Percentiles rank a stretch among this genome's conserved stretches.
phyloP scores from a whole-genome alignment of 2,888 invertebrate genomes.

The Blera fallax region DNA sequence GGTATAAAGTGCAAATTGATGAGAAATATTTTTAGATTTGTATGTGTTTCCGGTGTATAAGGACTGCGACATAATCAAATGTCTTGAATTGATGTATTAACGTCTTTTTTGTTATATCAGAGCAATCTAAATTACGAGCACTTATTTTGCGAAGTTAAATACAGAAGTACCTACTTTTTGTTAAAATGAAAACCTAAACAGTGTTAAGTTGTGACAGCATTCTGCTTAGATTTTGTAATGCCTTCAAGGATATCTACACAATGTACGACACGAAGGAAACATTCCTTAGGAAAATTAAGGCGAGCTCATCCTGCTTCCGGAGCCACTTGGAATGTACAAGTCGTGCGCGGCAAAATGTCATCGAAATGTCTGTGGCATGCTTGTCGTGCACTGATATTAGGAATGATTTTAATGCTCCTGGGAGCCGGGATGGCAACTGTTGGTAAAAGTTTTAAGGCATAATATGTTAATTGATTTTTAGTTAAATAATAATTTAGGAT shows the following conservation, averaged over 20 bases:
- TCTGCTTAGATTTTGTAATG: slow-evolving; percentile 74
- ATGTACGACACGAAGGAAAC: slow-evolving; percentile 80
- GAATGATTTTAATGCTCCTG: slow-evolving; percentile 92
- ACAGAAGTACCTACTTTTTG: not conserved
- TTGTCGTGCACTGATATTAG: slow-evolving; percentile 94
- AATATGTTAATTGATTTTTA: not conserved
- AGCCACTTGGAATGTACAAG: slow-evolving; percentile 93
- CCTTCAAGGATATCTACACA: slow-evolving; percentile 78
- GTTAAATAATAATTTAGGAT: slow-evolving; percentile 83
- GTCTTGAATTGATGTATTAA: not conserved
- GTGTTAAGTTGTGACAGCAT: not conserved
- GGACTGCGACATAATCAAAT: not conserved
- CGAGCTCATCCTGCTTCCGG: slow-evolving; percentile 90
- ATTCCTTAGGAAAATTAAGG: slow-evolving; percentile 84
- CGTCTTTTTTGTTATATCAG: not conserved
- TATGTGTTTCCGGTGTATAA: not conserved
- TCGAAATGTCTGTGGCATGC: slow-evolving; percentile 96
- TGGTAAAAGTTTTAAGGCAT: slow-evolving; percentile 83
- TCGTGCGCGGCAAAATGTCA: slow-evolving; percentile 93
- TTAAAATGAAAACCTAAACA: not conserved
- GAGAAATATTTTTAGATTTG: not conserved
- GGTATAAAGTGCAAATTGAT: not conserved
- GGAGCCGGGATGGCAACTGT: slow-evolving; percentile 97
- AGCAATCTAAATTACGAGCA: not conserved
- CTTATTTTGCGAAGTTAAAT: not conserved